Evolutionary conservation across 2,797 vertebrate species (phyloP), one percentile per base, ranked within the genome.

Genomic region (Sebastes kiyomatsui): DNA sequence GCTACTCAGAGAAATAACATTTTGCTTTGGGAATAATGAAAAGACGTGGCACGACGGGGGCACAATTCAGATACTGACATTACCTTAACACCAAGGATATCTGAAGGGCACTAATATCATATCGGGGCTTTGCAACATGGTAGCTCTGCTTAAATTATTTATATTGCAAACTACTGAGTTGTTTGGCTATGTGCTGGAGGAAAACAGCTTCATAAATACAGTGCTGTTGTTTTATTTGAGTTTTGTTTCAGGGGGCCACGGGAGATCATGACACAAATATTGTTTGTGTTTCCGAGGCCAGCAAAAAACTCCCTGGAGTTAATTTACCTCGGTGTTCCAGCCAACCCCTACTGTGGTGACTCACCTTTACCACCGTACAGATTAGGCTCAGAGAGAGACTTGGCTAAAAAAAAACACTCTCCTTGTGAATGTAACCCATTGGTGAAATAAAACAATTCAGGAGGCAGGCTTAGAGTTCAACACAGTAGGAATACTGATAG

Each of bases 221-320:
- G 16, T 38, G 35, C 54, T 68, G 82, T 79, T 82, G 81, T 92
- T 92, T 87, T 76, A 80, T 83, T 75, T 66, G 38, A 68, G 65
- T 79, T 90, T 90, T 62, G 74, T 83, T 78, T 83, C 49, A 72
- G 30, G 14, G 62, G 75, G 75, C 73, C 75, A 67, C 35, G 1
- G 38, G 80, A 89, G 85, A 89, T 88, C 79, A 86, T 38, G 85
- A 85, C 90, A 88, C 64, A 82, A 87, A 92, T 89, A 92, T 72
- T 85, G 78, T 85, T 87, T 84, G 76, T 89, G 72, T 88, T 85
- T 83, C 67, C 7, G 20, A 86, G 86, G 79, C 77, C 71, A 73
- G 76, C 46, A 61, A 72, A 85, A 72, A 87, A 87, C 75, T 86
- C 85, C 75, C 90, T 27, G 79, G 86, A 88, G 86, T 92, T 87